phyloP scores from a whole-genome alignment of 2,888 invertebrate genomes.

The Allolobophora icterica region DNA sequence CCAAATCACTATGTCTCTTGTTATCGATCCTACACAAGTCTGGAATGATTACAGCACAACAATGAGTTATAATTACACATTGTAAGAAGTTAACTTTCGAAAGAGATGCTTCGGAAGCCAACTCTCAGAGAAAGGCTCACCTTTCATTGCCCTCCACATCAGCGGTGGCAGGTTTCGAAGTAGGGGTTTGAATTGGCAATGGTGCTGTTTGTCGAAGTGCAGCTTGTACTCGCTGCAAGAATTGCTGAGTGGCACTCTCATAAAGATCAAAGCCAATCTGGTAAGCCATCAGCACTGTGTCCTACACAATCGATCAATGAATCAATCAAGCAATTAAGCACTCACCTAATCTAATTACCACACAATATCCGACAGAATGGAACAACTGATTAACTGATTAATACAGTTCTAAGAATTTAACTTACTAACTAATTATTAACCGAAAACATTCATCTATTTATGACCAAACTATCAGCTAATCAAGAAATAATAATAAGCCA shows the following conservation, averaged over 20 bases:
- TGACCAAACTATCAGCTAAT: too few relatives aligned
- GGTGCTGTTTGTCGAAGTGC: constrained; percentile 61
- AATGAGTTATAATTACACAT: not conserved
- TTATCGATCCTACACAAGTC: not conserved
- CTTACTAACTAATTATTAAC: not conserved
- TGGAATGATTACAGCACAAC: not conserved
- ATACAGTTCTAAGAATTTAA: not conserved
- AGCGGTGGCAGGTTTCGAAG: constrained; percentile 44
- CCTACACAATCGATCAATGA: constrained; percentile 62
- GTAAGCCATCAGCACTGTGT: constrained; percentile 91
- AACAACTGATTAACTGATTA: not conserved
- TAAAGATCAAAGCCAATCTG: constrained; percentile 99
- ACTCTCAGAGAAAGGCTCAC: not conserved
- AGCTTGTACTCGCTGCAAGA: constrained; percentile 73
- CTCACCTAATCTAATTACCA: not conserved
- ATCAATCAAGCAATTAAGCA: not conserved
- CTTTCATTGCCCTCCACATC: constrained; percentile 36
- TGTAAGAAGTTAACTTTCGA: not conserved
- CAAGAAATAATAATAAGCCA: too few relatives aligned
- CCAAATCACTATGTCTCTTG: too few relatives aligned
- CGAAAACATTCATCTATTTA: not conserved
- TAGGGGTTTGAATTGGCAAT: constrained; percentile 46
- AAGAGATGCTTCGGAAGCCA: not conserved
- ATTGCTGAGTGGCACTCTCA: constrained; percentile 98
- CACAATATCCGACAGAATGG: not conserved